Evolutionary conservation across 2,888 invertebrate genomes (phyloP).

Genomic region (Cotesia congregata): DNA sequence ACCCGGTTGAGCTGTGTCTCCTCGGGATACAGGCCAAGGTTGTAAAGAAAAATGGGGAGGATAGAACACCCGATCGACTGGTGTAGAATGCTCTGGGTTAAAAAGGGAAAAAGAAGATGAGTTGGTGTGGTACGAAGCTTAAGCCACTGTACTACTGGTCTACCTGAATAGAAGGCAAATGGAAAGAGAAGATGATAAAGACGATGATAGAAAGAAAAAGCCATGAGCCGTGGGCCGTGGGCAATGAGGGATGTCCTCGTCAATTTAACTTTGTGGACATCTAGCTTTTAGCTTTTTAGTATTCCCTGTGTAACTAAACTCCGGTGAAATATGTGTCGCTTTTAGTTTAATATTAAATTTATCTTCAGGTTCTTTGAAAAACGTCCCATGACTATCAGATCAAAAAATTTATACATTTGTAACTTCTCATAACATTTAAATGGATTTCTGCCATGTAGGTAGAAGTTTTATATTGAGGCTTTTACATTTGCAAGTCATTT

Average conservation of each 20-base stretch:
- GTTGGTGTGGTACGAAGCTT: neutral
- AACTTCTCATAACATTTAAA: too few relatives aligned
- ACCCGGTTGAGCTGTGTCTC: slow-evolving; percentile 41
- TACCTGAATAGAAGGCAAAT: neutral
- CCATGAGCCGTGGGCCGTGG: neutral
- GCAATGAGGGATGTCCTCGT: slow-evolving; percentile 26
- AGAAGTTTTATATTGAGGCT: too few relatives aligned
- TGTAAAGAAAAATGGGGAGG: slow-evolving; percentile 45
- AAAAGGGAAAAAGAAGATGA: neutral
- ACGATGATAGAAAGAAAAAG: slow-evolving; percentile 4
- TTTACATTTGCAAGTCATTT: too few relatives aligned
- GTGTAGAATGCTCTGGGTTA: neutral
- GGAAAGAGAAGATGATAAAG: slow-evolving; percentile 1
- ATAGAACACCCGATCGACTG: slow-evolving; percentile 39
- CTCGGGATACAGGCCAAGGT: slow-evolving; percentile 52
- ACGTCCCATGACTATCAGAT: too few relatives aligned
- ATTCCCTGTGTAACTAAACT: neutral
- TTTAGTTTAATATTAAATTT: neutral
- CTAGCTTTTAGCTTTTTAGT: slow-evolving; percentile 7
- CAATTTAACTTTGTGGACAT: slow-evolving; percentile 25
- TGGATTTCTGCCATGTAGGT: too few relatives aligned
- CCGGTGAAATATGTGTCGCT: neutral
- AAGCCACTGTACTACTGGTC: neutral
- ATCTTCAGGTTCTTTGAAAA: too few relatives aligned
- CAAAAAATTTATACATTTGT: too few relatives aligned